phyloP scores from a whole-genome alignment of 2,888 invertebrate species.

The Peribatodes rhomboidaria region DNA sequence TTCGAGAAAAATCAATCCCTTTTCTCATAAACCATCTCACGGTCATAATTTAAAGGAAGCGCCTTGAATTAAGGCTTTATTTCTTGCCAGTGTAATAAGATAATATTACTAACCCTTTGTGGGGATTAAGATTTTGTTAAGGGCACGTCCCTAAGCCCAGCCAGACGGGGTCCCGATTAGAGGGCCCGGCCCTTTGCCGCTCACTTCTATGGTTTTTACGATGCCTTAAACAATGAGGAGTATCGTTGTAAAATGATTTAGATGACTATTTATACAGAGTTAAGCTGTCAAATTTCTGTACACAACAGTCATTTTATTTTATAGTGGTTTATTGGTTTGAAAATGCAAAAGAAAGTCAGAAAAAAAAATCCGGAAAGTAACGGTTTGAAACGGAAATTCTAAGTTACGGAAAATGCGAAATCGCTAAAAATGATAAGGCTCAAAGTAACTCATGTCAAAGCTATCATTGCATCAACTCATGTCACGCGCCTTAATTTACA shows the following conservation, averaged over 20 bases:
- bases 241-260: slow-evolving; percentile 32
- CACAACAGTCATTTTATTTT: not conserved
- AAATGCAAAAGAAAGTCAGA: not conserved
- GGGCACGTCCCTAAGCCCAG: slow-evolving; percentile 76
- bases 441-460: not conserved
- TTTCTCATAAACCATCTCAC: slow-evolving; percentile 43
- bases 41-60: slow-evolving; percentile 71
- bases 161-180: slow-evolving; percentile 76
- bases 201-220: slow-evolving; percentile 82
- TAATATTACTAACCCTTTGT: slow-evolving; percentile 86
- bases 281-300: slow-evolving; percentile 1
- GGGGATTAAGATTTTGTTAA: slow-evolving; percentile 86
- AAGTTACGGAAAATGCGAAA: too few species aligned
- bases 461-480: not conserved
- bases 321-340: not conserved
- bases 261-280: slow-evolving; percentile 8
- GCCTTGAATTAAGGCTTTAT: slow-evolving; percentile 77
- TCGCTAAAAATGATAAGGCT: too few species aligned
- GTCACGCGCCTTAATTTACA: slow-evolving; percentile 21
- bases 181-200: slow-evolving; percentile 64
- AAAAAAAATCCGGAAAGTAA: not conserved
- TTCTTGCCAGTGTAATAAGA: slow-evolving; percentile 84
- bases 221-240: slow-evolving; percentile 64
- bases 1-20: slow-evolving; percentile 24
- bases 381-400: too few species aligned